Evolutionary conservation across 2,888 invertebrate genomes (phyloP).

Genomic region (Beris chalybata): DNA sequence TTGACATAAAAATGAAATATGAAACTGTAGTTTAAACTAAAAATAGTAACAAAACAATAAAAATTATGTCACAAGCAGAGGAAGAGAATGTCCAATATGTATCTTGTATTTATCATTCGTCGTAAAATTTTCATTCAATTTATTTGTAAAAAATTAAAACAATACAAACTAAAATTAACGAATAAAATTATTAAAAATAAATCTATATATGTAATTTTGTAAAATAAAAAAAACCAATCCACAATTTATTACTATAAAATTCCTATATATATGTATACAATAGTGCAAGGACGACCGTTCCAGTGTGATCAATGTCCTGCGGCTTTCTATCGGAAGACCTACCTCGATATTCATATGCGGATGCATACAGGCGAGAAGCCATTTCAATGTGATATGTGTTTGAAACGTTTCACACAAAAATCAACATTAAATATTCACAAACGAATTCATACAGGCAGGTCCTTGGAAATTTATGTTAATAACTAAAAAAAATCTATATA

Average conservation of each 20-base stretch:
- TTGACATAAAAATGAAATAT: conserved; percentile 31
- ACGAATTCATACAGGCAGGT: conserved; percentile 71
- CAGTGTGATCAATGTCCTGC: conserved; percentile 63
- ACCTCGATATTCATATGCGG: conserved; percentile 61
- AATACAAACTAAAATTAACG: not conserved
- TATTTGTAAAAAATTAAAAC: conserved; percentile 1
- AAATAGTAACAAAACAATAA: not conserved
- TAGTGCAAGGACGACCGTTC: conserved; percentile 43
- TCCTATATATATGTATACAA: conserved; percentile 2
- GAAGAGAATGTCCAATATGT: conserved; percentile 36
- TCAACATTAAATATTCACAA: conserved; percentile 81
- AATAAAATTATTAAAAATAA: too few relatives aligned
- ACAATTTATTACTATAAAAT: too few relatives aligned
- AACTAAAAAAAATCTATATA: conserved; percentile 2
- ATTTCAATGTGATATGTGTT: conserved; percentile 49
- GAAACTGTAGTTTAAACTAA: not conserved
- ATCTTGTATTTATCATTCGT: conserved; percentile 37
- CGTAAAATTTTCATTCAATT: conserved; percentile 31
- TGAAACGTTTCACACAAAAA: conserved; percentile 79
- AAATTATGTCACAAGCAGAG: conserved; percentile 31
- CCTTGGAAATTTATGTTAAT: conserved; percentile 40
- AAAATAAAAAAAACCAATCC: not conserved
- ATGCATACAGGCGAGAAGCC: conserved; percentile 47
- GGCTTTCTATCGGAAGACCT: conserved; percentile 61
- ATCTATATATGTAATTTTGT: not conserved